Evolutionary conservation across 2,113 vertebrate genomes (phyloP).

Genomic region (Calidris pygmaea): DNA sequence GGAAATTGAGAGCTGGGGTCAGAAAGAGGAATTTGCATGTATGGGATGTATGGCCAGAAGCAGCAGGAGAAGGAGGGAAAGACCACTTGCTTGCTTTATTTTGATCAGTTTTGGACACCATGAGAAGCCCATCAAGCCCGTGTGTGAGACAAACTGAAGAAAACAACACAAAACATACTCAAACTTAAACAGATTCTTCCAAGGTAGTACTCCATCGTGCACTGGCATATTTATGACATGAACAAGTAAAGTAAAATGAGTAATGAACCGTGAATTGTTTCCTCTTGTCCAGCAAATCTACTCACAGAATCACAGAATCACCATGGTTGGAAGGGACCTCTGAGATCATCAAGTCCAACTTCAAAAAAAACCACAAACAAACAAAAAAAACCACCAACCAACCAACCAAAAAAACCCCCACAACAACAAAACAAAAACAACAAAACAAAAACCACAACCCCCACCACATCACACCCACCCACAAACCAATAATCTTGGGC

Average conservation of each 20-base stretch:
- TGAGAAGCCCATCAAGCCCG: background rate
- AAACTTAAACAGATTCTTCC: background rate
- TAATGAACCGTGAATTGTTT: background rate
- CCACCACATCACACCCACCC: too few relatives aligned
- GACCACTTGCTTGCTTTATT: background rate
- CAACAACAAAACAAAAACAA: too few relatives aligned
- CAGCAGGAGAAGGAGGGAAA: background rate
- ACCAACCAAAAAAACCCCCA: too few relatives aligned
- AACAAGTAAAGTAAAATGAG: background rate
- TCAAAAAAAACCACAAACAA: too few relatives aligned
- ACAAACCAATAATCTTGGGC: too few relatives aligned
- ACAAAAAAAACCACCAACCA: too few relatives aligned
- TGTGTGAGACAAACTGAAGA: background rate
- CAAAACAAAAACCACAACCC: too few relatives aligned
- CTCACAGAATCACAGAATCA: background rate
- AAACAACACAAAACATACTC: background rate
- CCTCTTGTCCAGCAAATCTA: background rate
- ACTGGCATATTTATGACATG: background rate
- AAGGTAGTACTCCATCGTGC: background rate
- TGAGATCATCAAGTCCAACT: too few relatives aligned
- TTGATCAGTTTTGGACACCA: background rate
- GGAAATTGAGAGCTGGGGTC: background rate
- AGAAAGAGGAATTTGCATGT: background rate
- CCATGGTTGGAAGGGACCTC: too few relatives aligned
- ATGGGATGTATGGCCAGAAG: background rate